phyloP scores from a whole-genome alignment of 1,140 invertebrate species.

The Scaptomyza pallida region DNA sequence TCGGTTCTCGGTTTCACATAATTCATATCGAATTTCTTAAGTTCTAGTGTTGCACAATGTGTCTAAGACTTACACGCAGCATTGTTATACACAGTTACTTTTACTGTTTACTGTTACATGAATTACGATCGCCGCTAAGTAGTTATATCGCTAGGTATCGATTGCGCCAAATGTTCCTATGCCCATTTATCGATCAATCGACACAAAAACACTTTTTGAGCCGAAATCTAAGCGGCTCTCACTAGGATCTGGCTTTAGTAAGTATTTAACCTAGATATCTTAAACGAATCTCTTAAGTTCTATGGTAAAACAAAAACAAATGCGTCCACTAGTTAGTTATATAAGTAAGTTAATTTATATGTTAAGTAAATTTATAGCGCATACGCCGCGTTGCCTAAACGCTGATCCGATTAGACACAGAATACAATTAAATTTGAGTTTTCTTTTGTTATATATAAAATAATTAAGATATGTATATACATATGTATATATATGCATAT shows the following conservation, averaged over 20 bases:
- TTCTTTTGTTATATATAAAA: conserved; percentile 6
- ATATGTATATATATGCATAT: conserved; percentile 19
- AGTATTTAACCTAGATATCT: conserved; percentile 41
- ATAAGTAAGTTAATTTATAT: conserved; percentile 45
- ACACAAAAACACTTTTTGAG: conserved; percentile 27
- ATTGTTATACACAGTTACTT: conserved; percentile 35
- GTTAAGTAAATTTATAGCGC: conserved; percentile 37
- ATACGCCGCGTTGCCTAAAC: conserved; percentile 63
- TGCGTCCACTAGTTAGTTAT: conserved; percentile 31
- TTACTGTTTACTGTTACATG: conserved; percentile 29
- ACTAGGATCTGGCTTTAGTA: conserved; percentile 74
- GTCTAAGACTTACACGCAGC: conserved; percentile 50
- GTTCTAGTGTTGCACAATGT: conserved; percentile 39
- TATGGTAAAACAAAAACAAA: conserved; percentile 49
- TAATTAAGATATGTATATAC: conserved; percentile 15
- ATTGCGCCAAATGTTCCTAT: conserved; percentile 20
- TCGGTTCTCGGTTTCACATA: conserved; percentile 11
- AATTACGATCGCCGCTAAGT: conserved; percentile 19
- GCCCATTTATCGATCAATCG: conserved; percentile 28
- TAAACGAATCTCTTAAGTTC: conserved; percentile 63
- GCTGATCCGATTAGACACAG: conserved; percentile 53
- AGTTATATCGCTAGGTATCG: conserved; percentile 31
- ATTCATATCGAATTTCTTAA: conserved; percentile 19
- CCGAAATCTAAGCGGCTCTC: conserved; percentile 63
- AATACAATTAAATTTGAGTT: conserved; percentile 42